These are phyloP conservation scores for Taxidea taxus DNA, from an alignment of 2,113 vertebrate genomes.

Conservation along the genomic window DNA sequence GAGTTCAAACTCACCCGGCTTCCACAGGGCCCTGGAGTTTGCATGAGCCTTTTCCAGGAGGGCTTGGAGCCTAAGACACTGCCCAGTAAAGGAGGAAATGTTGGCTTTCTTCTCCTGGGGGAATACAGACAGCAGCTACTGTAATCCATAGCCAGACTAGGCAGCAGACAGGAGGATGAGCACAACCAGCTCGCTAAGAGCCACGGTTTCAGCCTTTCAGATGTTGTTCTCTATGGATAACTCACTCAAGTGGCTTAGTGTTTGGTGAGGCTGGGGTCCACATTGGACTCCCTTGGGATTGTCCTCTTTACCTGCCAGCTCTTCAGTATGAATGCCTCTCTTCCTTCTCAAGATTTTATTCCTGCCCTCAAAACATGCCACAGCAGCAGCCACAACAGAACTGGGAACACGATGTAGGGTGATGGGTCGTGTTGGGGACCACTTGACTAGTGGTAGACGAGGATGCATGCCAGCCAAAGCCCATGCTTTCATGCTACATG, in stretches of 20 bases:
- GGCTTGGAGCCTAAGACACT: neutral
- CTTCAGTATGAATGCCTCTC: neutral
- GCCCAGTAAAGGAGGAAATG: neutral
- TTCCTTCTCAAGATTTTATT: neutral
- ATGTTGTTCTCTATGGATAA: neutral
- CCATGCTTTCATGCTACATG: neutral
- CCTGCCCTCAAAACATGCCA: neutral
- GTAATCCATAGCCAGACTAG: neutral
- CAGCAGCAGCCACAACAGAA: neutral
- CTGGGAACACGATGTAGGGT: neutral
- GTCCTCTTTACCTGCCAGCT: neutral
- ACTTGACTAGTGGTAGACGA: no score
- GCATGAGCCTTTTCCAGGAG: neutral
- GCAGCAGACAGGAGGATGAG: neutral
- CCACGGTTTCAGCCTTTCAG: neutral
- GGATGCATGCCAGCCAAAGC: neutral
- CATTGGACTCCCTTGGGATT: neutral
- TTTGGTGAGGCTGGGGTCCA: neutral
- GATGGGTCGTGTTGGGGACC: neutral
- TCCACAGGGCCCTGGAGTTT: neutral
- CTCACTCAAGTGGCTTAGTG: neutral
- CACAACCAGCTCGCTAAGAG: neutral
- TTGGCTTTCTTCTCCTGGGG: neutral
- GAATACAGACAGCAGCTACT: neutral
- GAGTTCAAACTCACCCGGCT: neutral